Conservation (phyloP, 2,888 invertebrate genomes). For the Chironomus riparius region DNA sequence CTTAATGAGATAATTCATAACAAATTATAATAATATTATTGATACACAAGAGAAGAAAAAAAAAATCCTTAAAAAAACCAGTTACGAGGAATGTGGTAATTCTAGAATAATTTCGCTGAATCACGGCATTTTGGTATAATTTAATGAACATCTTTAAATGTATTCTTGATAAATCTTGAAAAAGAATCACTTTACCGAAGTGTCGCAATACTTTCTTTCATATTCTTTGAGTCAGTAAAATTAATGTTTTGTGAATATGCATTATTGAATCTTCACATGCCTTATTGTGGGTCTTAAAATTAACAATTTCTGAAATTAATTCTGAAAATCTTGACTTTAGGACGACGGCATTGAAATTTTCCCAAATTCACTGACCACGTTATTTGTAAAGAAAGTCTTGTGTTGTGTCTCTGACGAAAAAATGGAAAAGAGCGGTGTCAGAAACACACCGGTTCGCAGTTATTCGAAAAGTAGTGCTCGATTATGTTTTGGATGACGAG, state of each 20-base stretch:
- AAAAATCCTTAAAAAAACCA: background rate
- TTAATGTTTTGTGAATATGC: background rate
- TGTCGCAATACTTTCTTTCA: constrained; percentile 27
- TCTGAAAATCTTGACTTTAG: background rate
- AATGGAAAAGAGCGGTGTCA: constrained; percentile 79
- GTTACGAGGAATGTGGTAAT: background rate
- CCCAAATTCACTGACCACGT: background rate
- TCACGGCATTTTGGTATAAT: constrained; percentile 16
- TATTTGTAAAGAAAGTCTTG: constrained; percentile 42
- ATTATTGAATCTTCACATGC: background rate
- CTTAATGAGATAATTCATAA: background rate
- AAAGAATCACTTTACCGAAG: background rate
- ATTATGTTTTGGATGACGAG: no score
- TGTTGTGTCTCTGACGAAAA: constrained; percentile 77
- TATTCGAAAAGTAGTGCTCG: background rate
- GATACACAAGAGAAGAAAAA: background rate
- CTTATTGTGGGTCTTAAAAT: background rate
- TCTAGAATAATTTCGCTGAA: constrained; percentile 16
- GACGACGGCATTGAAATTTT: background rate
- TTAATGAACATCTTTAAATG: background rate
- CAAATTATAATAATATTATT: background rate
- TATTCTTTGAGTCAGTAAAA: background rate
- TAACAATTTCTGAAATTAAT: background rate
- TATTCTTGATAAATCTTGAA: background rate
- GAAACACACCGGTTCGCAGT: constrained; percentile 64